Percentiles rank a stretch among this genome's conserved stretches.
phyloP scores from a whole-genome alignment of 2,797 vertebrate species.

The Sebastes reedi region DNA sequence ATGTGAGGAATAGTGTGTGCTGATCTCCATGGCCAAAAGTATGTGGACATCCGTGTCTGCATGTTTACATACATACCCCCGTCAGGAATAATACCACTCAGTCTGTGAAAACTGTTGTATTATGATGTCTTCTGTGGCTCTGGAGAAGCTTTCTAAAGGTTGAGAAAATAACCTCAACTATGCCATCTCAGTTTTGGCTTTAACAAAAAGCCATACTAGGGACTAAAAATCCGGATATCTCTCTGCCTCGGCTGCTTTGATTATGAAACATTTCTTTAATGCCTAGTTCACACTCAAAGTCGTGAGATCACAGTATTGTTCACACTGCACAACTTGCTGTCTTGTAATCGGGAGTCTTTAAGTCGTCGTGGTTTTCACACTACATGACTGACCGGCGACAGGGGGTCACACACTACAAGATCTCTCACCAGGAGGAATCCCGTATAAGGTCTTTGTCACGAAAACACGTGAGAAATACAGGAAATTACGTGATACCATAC shows the following conservation, averaged over 20 bases:
- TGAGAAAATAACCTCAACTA: not conserved
- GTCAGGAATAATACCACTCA: not conserved
- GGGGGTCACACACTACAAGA: too few relatives aligned
- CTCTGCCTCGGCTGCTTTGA: not conserved
- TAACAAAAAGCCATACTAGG: not conserved
- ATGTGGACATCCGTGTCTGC: not conserved
- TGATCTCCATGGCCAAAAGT: not conserved
- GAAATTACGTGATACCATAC: too few relatives aligned
- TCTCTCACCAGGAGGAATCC: too few relatives aligned
- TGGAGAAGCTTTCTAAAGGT: not conserved
- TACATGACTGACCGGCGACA: too few relatives aligned
- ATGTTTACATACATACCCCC: not conserved
- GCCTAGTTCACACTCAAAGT: too few relatives aligned
- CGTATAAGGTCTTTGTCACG: rapidly evolving
- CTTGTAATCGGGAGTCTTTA: too few relatives aligned
- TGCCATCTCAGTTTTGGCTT: not conserved
- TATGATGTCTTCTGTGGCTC: not conserved
- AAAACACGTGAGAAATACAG: too few relatives aligned
- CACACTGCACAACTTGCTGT: too few relatives aligned
- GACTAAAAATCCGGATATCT: not conserved
- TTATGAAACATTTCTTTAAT: not conserved
- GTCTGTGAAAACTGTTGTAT: not conserved
- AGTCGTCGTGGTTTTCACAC: too few relatives aligned
- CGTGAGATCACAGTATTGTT: too few relatives aligned
- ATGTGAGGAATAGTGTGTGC: not conserved